Base-by-base conservation (phyloP, 2,113 vertebrate genomes). In the Scartelaos histophorus region DNA sequence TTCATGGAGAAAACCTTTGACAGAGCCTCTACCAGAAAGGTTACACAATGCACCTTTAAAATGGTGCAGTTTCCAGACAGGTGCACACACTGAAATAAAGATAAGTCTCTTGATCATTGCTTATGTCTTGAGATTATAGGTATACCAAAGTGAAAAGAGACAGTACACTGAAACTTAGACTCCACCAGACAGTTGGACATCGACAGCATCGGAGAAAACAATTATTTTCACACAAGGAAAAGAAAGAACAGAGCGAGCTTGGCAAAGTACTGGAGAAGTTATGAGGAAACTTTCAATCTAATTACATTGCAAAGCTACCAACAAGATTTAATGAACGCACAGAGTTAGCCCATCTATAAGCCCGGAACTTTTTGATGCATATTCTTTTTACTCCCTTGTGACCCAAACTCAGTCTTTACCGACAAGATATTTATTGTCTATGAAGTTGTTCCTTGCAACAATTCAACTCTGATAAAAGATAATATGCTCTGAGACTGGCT, bases 401-500 rank as follows among this genome's bases (percentile, higher is more conserved):
- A n/a, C 51, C 47, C 17, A 51, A 51, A 51, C 47, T 17, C 47
- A 19, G 5, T 51, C 49, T 51, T 19, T 51, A 17, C 17, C 4
- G 49, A 51, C 17, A 51, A 17, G 49, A 51, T 51, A 15, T 19
- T 19, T 51, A 19, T 17, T 17, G 49, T 51, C 16, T 51, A 51
- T 43, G 10, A 51, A 51, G 4, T 51, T 19, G 17, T 51, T 16
- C 16, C 49, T 51, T 4, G 4, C 49, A 16, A 51, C 49, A 51
- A 17, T 16, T 51, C 49, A 51, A 51, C 16, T 51, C 49, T 17
- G 49, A 16, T 16, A 16, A 19, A 51, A 51, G 49, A 51, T 51
- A 61, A 75, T 70, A 84, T 53, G 66, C 75, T 61, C 79, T 77
- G 76, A 79, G 60, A 10, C 61, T 47, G 16, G 56, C 47, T 70